Base-by-base conservation (phyloP, 2,888 invertebrate genomes). In the Rapana venosa region DNA sequence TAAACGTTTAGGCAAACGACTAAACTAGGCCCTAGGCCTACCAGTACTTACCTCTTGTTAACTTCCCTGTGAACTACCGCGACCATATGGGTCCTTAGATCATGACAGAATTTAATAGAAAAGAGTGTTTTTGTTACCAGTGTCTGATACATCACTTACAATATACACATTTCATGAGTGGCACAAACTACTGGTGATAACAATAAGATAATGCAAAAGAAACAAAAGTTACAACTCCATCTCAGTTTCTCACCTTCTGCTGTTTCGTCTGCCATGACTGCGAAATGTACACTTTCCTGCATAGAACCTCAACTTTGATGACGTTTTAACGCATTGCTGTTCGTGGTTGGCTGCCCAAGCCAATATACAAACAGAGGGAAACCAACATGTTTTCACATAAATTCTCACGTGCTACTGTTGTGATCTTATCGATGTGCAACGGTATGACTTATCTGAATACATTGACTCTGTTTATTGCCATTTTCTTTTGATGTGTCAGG, bases 271-370 rank as follows among this genome's bases (percentile, higher is more conserved):
- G 85, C 89, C 89, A 89, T 89, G 89, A 56, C 89, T 74, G 89
- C 83, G 15, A 81, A 81, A 79, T 47, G 15, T 79, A 56, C 26
- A 90, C 90, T 90, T n/a, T 88, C 89, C 90, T 92, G 92, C 90
- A 91, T 92, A 92, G 61, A 61, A 15, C 1, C 90, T 87, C 91
- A 83, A 15, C 84, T 85, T 35, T 87, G 91, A 92, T 93, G 93
- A 93, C 93, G 93, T 93, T 87, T n/a, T 61, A 89, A 17, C 93
- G 79, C 93, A 92, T 87, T 93, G 93, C 90, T 85, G 90, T 93
- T n/a, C 93, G 93, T 93, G 93, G 92, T 66, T 36, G 56, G 35
- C 30, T 32, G 91, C 86, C 83, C 32, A 32, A n/a, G 66, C 85
- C 36, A 86, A 74, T 47, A 81, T 81, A 81, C 56, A 81, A 81